Base-by-base conservation (phyloP, 2,113 vertebrate species). In the Edolisoma coerulescens region DNA sequence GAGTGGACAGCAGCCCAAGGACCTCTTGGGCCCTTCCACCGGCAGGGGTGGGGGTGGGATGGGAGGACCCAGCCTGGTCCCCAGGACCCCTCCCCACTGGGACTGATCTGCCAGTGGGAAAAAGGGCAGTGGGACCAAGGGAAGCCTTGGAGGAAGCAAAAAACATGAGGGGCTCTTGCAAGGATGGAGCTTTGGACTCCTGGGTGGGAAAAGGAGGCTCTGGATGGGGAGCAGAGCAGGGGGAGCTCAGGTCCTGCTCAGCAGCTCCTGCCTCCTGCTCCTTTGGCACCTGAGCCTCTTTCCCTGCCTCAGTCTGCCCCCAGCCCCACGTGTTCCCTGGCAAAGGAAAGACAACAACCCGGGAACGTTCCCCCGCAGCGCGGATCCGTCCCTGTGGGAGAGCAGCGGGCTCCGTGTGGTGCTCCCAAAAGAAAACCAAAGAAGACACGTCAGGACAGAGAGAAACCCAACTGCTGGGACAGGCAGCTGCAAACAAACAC, bases 401-500 rank as follows among this genome's bases (percentile, higher is more conserved):
- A 77, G 32, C 39, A 24, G 75, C 70, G 65, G 53, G 37, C 56
- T 78, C 41, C 2, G 3, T 8, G 67, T 7, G 41, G 35, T 27
- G 16, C 56, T 91, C 74, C 70, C 92, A 5, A 16, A 63, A 76
- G 75, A 49, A 83, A 93, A 73, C 49, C 41, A 8, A 83, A 41
- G 61, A 30, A 83, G 88, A 90, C 83, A 80, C 67, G 13, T 93
- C 63, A n/a, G 85, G 90, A 74, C 82, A 81, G 64, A 88, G 59
- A 91, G 64, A 65, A 75, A 79, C 67, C 89, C 74, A n/a, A 53
- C 15, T 63, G 84, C 47, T 67, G 16, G 95, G 87, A n/a, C 63
- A 63, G 56, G 54, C 82, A 93, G 92, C 95, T 83, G 81, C 93
- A 76, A 27, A 89, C 39, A 80, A 80, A 90, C 94, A 88, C 61